Base-by-base conservation (phyloP, 2,888 invertebrate genomes). In the Ophioninae sp. region DNA sequence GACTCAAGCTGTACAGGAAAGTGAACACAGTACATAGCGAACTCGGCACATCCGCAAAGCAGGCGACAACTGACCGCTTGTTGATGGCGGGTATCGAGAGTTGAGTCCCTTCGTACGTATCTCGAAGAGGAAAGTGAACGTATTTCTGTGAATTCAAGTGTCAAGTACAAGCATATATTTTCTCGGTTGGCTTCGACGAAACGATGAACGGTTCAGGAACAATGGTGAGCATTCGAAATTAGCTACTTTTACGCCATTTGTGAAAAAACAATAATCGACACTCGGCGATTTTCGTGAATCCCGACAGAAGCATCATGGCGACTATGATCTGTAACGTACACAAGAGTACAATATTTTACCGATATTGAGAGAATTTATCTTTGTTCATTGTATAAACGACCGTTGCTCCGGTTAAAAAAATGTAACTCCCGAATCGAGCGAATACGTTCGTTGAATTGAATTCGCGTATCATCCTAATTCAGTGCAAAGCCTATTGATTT, bases 171-270 rank as follows among this genome's bases (percentile, higher is more conserved):
- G 39, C 62, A 77, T 78, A 30, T 84, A 83, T 72, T 72, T 30
- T 77, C 84, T 72, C 76, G 79, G 70, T 84, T 74, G 76, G 81
- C 73, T 72, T 69, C 74, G 75, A 82, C 62, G 75, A 78, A 82
- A 89, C 79, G 85, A 92, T 92, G 92, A 92, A 92, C 88, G 92
- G 92, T 84, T 89, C 91, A 84, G 89, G 91, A 89, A 88, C 91
- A 74, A 90, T 92, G 92, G 92, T 92, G 79, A 90, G 90, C 87
- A 41, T 57, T 7, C 17, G 7, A 73, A 67, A 59, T 62, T 17
- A 3, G 7, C 10, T 30, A 59, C 13, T 21, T 30, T 21, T 13
- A 30, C 56, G 21, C 21, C 17, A 61, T 73, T 72, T 41, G 17
- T 59, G 10, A 62, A 61, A 41, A 21, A 59, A 72, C 37, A 59